Evolutionary conservation across 1,140 invertebrate genomes (phyloP).

Genomic region (Trichomalopsis sarcophagae): DNA sequence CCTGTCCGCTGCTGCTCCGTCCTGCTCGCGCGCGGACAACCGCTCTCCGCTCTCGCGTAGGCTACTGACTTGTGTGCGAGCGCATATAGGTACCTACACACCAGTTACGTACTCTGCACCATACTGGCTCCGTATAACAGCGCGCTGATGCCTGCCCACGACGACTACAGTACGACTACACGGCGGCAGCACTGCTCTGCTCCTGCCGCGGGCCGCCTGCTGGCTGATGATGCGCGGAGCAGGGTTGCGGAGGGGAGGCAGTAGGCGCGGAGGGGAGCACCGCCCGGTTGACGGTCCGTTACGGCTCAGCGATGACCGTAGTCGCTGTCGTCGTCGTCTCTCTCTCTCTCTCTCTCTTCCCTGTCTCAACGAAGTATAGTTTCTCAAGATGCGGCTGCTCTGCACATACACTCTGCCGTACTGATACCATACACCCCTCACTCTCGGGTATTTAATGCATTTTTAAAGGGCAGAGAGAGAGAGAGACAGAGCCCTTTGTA

Average conservation of each 20-base stretch:
- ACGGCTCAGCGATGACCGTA: not conserved
- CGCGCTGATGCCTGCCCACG: not conserved
- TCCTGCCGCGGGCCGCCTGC: not conserved
- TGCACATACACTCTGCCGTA: not conserved
- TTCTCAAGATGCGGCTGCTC: conserved; percentile 14
- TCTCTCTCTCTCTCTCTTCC: not conserved
- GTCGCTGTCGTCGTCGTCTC: too few relatives aligned
- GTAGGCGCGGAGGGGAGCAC: not conserved
- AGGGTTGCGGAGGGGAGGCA: not conserved
- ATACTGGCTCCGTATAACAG: too few relatives aligned
- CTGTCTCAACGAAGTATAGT: not conserved
- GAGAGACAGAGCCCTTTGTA: not conserved
- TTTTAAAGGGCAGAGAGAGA: conserved; percentile 42
- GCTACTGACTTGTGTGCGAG: not conserved
- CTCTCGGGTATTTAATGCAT: conserved; percentile 40
- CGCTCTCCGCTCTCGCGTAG: not conserved
- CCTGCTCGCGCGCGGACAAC: not conserved
- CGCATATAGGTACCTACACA: not conserved
- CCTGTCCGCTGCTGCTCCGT: not conserved
- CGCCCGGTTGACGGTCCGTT: conserved; percentile 32
- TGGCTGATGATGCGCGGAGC: not conserved
- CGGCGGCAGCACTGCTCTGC: not conserved
- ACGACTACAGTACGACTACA: not conserved
- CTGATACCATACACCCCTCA: not conserved
- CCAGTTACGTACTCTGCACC: not conserved